Base-by-base conservation (phyloP, 2,888 invertebrate species). In the Drosophila mulleri region DNA sequence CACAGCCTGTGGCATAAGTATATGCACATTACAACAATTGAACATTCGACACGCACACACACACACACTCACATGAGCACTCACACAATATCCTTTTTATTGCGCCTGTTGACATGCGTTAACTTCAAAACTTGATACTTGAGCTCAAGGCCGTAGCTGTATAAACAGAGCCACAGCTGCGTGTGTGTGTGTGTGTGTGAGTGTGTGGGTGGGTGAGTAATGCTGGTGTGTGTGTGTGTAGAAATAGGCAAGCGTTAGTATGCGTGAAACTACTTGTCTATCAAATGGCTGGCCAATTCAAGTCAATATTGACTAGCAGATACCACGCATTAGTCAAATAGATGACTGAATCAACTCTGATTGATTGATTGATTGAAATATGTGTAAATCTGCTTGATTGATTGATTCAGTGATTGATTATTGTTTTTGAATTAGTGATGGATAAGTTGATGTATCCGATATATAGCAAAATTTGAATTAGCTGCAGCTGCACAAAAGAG, bases 121-220 rank as follows among this genome's bases (percentile, higher is more conserved):
- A 20, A 57, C 53, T 76, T 72, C 48, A 64, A 62, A 67, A 78
- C 66, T 66, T 75, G 78, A 79, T 80, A 70, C 58, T 57, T 45
- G 45, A 26, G 64, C 68, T 68, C 77, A 81, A 82, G 81, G 82
- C 54, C 81, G 60, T 45, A 41, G 29, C 48, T 42, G 11, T 45
- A 52, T 12, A 39, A n/a, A 26, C 47, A 20, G 47, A 29, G 29
- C 50, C 14, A 45, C 44, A 45, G n/a, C 23, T 23, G 39, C 16
- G 37, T 7, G 37, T 37, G 12, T 37, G 35, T 11, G 26, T 56
- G 9, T 39, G 23, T 20, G 39, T 56, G 9, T 39, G 23, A 14
- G 39, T 47, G 29, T 20, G 59, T 9, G n/a, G 52, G 12, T 35
- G 59, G n/a, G n/a, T 41, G 35, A 18, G 42, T 23, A 16, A n/a